These are phyloP conservation scores for Halisarca cf. caerulea DNA, from an alignment of 37 sponge, comb jelly and placozoan species.

Conservation along the genomic window DNA sequence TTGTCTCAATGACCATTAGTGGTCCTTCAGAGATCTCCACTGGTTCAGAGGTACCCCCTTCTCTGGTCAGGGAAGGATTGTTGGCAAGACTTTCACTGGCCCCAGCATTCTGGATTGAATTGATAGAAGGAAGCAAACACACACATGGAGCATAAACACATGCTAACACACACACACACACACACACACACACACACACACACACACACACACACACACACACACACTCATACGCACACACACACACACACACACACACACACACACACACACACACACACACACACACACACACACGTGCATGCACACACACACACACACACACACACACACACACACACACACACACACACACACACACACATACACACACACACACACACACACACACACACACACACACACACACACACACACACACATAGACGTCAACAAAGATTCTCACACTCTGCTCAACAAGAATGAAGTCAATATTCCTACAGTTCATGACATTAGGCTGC, in stretches of 20 bases:
- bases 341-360: constrained; percentile 22
- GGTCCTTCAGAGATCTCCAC: background rate
- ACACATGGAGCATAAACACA: background rate
- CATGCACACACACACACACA: background rate
- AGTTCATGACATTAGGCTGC: background rate
- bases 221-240: background rate
- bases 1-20: background rate
- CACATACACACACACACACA: constrained; percentile 10
- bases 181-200: background rate
- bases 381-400: constrained; percentile 17
- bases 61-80: background rate
- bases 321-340: constrained; percentile 14
- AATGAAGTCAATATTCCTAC: background rate
- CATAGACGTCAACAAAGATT: background rate
- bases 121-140: background rate
- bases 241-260: constrained; percentile 16
- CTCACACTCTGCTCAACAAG: background rate
- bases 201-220: background rate
- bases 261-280: constrained; percentile 14
- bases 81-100: background rate
- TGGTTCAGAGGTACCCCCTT: background rate
- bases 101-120: background rate
- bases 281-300: background rate
- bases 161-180: background rate
- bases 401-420: constrained; percentile 22